A percentile compares a stretch with the other conserved stretches of the same genome.
These are phyloP conservation scores for Neogale vison DNA, from an alignment of 2,113 vertebrate genomes.

Conservation along the genomic window DNA sequence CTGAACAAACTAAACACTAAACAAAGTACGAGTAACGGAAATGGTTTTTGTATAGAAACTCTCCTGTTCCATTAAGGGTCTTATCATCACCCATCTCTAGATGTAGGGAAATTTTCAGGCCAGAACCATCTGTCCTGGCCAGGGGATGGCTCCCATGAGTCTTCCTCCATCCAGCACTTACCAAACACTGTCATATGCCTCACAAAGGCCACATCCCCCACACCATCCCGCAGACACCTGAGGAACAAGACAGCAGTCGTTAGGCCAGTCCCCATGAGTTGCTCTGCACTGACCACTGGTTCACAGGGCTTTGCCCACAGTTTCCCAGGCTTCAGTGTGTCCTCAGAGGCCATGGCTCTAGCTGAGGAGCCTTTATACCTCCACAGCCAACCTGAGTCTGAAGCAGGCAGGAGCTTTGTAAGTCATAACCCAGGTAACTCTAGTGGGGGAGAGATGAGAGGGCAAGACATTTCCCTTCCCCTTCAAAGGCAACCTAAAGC, in stretches of 20 bases:
- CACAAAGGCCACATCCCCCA: slow-evolving; percentile 92
- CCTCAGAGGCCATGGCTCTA: background rate
- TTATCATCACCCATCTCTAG: background rate
- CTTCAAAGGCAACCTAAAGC: background rate
- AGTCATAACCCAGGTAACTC: background rate
- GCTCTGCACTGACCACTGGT: background rate
- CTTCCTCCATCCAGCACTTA: slow-evolving; percentile 65
- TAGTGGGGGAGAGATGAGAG: background rate
- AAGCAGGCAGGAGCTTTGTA: background rate
- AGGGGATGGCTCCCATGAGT: background rate
- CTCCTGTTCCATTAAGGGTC: background rate
- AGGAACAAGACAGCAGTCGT: background rate
- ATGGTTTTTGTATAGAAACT: background rate
- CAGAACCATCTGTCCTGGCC: background rate
- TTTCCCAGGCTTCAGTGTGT: background rate
- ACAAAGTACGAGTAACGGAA: background rate
- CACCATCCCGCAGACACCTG: slow-evolving; percentile 89
- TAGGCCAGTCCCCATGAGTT: too few species aligned
- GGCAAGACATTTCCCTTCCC: background rate
- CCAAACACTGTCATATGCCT: slow-evolving; percentile 90
- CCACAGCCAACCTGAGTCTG: background rate
- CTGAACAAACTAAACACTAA: background rate
- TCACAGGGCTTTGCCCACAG: background rate
- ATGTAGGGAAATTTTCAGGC: background rate
- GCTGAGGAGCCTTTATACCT: background rate